These are phyloP conservation scores for Lathronympha strigana DNA, from an alignment of 2,888 invertebrate species.

Conservation along the genomic window DNA sequence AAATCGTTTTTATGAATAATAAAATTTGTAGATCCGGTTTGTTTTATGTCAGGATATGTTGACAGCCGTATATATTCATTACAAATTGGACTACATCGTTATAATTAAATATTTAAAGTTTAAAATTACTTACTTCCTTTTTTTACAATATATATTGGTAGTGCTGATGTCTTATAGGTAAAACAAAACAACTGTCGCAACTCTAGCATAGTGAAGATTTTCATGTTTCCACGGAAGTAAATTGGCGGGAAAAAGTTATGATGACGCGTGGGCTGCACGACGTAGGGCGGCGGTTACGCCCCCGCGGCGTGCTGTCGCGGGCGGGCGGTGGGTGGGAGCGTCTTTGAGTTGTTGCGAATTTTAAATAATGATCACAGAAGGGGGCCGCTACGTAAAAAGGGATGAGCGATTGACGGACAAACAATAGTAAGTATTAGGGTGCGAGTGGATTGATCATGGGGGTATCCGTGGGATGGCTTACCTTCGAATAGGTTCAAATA, in stretches of 20 bases:
- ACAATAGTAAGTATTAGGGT: slow-evolving; percentile 29
- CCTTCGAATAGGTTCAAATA: too few relatives aligned
- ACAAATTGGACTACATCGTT: neutral
- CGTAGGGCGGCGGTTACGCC: slow-evolving; percentile 82
- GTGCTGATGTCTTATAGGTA: neutral
- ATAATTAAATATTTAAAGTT: neutral
- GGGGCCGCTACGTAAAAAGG: slow-evolving; percentile 38
- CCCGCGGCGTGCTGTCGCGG: slow-evolving; percentile 70
- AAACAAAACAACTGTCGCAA: too few relatives aligned
- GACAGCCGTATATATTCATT: neutral
- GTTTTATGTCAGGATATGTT: neutral
- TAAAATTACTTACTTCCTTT: neutral
- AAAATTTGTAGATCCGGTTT: neutral
- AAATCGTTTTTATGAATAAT: neutral
- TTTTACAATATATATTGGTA: neutral
- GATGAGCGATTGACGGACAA: slow-evolving; percentile 17
- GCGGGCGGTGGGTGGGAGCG: slow-evolving; percentile 80
- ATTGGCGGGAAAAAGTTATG: slow-evolving; percentile 68
- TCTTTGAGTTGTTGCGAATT: slow-evolving; percentile 67
- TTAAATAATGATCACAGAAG: slow-evolving; percentile 52
- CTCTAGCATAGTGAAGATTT: neutral
- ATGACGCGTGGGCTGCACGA: slow-evolving; percentile 59
- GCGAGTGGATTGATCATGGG: neutral
- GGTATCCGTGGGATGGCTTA: neutral
- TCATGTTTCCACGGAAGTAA: slow-evolving; percentile 24